A percentile compares a stretch with the other conserved stretches of the same genome.
Conservation (phyloP, 2,113 vertebrate species). For the Channa argus region DNA sequence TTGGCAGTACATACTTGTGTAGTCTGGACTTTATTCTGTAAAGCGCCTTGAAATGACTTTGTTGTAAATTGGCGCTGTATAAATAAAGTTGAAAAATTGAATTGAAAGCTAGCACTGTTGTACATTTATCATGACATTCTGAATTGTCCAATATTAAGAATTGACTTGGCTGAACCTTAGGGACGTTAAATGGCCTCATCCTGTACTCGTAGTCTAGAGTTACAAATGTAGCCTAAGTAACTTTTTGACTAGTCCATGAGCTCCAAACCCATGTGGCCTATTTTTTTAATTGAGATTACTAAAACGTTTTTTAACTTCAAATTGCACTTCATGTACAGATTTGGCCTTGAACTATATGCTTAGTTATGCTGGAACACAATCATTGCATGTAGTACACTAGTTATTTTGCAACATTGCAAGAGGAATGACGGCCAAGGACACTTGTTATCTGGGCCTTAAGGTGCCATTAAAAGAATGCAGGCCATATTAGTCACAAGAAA, state of each 20-base stretch:
- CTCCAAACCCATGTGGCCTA: not conserved
- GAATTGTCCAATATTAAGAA: not conserved
- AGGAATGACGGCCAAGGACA: no score
- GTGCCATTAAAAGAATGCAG: not conserved
- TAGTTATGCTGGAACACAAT: no score
- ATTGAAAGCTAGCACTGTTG: no score
- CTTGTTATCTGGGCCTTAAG: not conserved
- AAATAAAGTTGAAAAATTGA: no score
- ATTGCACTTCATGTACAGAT: not conserved
- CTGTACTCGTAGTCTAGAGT: not conserved
- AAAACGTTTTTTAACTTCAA: slow-evolving; percentile 6
- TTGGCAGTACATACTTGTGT: no score
- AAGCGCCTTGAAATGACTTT: no score
- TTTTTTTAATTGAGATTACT: slow-evolving; percentile 30
- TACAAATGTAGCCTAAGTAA: not conserved
- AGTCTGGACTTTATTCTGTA: no score
- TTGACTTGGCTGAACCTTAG: not conserved
- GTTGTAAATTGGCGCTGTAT: no score
- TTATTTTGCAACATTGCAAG: not conserved
- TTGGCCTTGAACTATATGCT: no score
- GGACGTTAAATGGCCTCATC: not conserved
- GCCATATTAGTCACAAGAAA: not conserved
- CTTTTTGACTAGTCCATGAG: slow-evolving; percentile 2
- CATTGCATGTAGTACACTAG: not conserved
- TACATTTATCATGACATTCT: no score